Conservation (phyloP, 2,797 vertebrate genomes). For the Buphagus erythrorhynchus region DNA sequence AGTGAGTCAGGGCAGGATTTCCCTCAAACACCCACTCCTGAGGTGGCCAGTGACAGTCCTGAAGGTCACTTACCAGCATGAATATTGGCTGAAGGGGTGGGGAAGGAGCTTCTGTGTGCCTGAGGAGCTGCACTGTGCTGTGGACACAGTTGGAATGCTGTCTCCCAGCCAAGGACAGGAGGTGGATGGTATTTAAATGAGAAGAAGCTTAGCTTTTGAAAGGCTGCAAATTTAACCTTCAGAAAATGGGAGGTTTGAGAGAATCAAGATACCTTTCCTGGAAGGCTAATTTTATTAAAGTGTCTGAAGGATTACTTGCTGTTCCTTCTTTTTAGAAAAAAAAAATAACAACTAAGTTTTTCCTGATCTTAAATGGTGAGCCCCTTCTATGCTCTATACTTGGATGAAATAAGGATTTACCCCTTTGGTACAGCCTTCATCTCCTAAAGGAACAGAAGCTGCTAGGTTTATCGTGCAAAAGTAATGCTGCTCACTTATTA, state of each 20-base stretch:
- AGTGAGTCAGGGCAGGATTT: constrained; percentile 64
- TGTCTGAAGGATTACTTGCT: not conserved
- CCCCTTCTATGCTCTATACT: not conserved
- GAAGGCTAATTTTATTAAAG: not conserved
- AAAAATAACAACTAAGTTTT: not conserved
- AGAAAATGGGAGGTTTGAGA: not conserved
- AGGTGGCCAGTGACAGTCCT: not conserved
- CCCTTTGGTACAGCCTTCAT: not conserved
- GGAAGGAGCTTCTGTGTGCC: not conserved
- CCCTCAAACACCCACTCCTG: constrained; percentile 1
- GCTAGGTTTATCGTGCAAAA: not conserved
- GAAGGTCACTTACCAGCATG: not conserved
- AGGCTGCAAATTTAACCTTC: not conserved
- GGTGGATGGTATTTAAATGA: not conserved
- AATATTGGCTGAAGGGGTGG: not conserved
- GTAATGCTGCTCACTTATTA: not conserved
- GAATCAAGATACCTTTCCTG: not conserved
- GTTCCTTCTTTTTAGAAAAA: not conserved
- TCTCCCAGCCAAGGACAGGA: not conserved
- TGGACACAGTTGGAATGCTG: fast-evolving
- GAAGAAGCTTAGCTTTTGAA: not conserved
- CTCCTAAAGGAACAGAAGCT: not conserved
- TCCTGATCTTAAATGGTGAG: not conserved
- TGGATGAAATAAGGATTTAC: not conserved
- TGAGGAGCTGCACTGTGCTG: not conserved